Evolutionary conservation across 2,888 invertebrate genomes (phyloP), one percentile per base, ranked within the genome.

Genomic region (Romanomermis culicivorax): DNA sequence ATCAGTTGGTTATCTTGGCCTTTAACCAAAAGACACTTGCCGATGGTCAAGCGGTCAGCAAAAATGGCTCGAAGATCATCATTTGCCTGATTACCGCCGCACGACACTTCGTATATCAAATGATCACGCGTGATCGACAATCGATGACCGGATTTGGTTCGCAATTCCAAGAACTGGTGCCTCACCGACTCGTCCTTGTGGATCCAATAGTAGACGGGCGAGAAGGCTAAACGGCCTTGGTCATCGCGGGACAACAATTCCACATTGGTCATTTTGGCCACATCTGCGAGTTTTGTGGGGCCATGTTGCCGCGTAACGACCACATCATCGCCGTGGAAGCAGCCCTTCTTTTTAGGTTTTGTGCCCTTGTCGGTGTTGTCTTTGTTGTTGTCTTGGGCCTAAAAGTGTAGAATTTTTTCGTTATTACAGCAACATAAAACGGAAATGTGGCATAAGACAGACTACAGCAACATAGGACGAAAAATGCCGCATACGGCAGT

Each of bases 281-380:
- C 7, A n/a, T 30, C n/a, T n/a, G 20, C 3, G n/a, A 51, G 11
- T 17, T 7, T 3, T 20, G 23, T 30, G n/a, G 51, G 7, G 3
- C 51, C 51, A 4, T 27, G 20, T 3, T 11, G 7, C 4, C 3
- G 3, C 29, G 51, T 51, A 7, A 25, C 7, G 3, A 51, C 51
- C n/a, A 51, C 20, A n/a, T 30, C 51, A 36, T 4, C n/a, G 36
- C 51, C 51, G 23, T 30, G 29, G 51, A 51, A 51, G 24, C 51
- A 51, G 4, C 36, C 51, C 4, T 23, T 30, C 3, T 23, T 24
- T 3, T 30, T 23, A 3, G 7, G 20, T 3, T 23, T 27, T 25
- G 7, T 25, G 24, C 36, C 51, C 3, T 17, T 23, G 7, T 29
- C 4, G 47, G 47, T 20, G 4, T 47, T 23, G 47, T 20, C 47